A percentile compares a stretch with the other conserved stretches of the same genome.
Evolutionary conservation across 2,113 vertebrate species (phyloP).

Genomic region (Laterallus jamaicensis): DNA sequence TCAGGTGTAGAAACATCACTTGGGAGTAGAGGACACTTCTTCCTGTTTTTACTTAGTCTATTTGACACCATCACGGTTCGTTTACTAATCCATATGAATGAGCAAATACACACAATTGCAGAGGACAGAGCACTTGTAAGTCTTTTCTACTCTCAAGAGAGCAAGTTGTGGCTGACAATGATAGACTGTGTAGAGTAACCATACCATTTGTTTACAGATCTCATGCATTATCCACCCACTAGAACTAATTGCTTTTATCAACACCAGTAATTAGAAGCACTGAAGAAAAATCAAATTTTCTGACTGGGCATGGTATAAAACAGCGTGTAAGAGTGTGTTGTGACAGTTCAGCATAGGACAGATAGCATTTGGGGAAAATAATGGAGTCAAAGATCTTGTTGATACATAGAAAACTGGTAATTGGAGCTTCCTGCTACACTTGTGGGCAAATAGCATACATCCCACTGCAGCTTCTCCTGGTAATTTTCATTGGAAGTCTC

Average conservation of each 20-base stretch:
- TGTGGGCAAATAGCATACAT: background rate
- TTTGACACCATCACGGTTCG: background rate
- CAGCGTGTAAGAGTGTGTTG: background rate
- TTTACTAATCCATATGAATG: background rate
- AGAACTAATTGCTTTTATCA: background rate
- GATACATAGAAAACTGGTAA: background rate
- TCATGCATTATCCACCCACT: background rate
- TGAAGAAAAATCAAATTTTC: background rate
- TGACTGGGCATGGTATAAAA: background rate
- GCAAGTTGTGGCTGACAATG: background rate
- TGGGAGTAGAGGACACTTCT: background rate
- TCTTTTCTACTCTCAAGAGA: background rate
- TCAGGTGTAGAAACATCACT: background rate
- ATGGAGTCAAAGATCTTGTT: background rate
- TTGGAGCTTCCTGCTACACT: background rate
- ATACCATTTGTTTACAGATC: background rate
- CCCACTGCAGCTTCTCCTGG: background rate
- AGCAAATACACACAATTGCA: background rate
- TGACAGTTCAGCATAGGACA: background rate
- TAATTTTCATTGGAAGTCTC: background rate
- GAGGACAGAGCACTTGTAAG: background rate
- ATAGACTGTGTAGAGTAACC: background rate
- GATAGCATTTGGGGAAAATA: background rate
- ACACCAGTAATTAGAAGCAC: background rate
- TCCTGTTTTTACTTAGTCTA: background rate